Base-by-base conservation (phyloP, 2,797 vertebrate species). In the Sebastes glaucus region DNA sequence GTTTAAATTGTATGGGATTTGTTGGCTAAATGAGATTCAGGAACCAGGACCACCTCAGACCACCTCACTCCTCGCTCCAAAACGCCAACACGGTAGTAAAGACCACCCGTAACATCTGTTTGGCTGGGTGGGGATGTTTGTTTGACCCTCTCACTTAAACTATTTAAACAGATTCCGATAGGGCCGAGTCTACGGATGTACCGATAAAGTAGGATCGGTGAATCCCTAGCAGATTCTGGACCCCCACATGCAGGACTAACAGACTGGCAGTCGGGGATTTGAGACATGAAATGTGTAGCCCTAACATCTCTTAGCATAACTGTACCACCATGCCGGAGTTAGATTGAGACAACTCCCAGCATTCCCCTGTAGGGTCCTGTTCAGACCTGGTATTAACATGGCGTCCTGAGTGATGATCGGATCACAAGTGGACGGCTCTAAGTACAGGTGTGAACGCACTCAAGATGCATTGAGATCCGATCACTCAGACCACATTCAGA, bases 31-130 rank as follows among this genome's bases (percentile, higher is more conserved):
- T 28, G 33, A 77, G 53, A 33, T 74, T 78, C 28, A 63, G 56
- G 46, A 5, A 79, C 59, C 70, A 69, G 52, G 69, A 42, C 13
- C 38, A 42, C 38, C 38, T 42, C 38, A 42, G 35, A 42, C 38
- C 38, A 16, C 38, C 38, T 81, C 60, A 65, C 63, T 82, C 71
- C 57, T 63, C 32, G 57, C 74, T 69, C 22, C 22, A 42, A 42
- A 71, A 65, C 82, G 67, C 78, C 81, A 87, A 59, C 46, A 53
- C 61, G 59, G 60, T 25, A n/a, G 9, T 59, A 53, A 78, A 70
- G 61, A 86, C 80, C 85, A 79, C 64, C 81, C 61, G 30, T 53
- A 32, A 62, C 75, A 77, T 88, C 73, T 78, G 80, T 85, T 86
- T 88, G 80, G 68, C 38, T 61, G 56, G 28, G 27, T 20, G 20